phyloP scores from a whole-genome alignment of 2,113 vertebrate genomes.

The Neomonachus schauinslandi region DNA sequence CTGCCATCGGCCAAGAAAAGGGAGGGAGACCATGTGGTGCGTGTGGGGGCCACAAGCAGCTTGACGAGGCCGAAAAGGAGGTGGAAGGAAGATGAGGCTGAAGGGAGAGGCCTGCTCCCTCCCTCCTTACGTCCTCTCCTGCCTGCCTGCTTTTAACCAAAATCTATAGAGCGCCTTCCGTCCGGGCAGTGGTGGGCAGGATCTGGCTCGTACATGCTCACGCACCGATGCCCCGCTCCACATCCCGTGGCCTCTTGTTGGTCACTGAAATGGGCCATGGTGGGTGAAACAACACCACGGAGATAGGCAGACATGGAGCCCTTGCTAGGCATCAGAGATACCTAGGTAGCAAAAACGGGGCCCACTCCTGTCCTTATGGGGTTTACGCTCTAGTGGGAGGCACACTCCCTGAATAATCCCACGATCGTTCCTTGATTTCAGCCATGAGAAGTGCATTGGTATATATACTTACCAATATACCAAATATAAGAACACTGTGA shows the following conservation, averaged over 20 bases:
- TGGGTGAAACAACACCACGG: neutral
- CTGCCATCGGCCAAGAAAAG: neutral
- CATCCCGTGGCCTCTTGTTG: neutral
- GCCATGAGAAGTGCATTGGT: neutral
- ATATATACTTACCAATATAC: too few relatives aligned
- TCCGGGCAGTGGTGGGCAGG: neutral
- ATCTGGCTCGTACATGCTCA: neutral
- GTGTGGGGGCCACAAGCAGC: rapidly evolving
- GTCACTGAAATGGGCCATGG: neutral
- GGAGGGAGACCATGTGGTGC: rapidly evolving
- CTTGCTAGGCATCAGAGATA: too few relatives aligned
- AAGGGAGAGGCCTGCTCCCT: too few relatives aligned
- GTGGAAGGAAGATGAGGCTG: neutral
- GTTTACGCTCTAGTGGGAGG: too few relatives aligned
- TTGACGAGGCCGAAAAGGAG: neutral
- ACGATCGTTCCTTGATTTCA: neutral
- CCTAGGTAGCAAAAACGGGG: neutral
- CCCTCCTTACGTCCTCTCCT: neutral
- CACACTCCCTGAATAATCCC: rapidly evolving
- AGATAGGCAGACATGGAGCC: neutral
- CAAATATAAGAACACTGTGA: too few relatives aligned
- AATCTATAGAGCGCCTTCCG: rapidly evolving
- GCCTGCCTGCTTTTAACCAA: neutral
- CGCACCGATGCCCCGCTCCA: neutral
- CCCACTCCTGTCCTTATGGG: neutral